These are phyloP conservation scores for Styela clava DNA, from an alignment of 23 tunicate genomes.

Conservation along the genomic window DNA sequence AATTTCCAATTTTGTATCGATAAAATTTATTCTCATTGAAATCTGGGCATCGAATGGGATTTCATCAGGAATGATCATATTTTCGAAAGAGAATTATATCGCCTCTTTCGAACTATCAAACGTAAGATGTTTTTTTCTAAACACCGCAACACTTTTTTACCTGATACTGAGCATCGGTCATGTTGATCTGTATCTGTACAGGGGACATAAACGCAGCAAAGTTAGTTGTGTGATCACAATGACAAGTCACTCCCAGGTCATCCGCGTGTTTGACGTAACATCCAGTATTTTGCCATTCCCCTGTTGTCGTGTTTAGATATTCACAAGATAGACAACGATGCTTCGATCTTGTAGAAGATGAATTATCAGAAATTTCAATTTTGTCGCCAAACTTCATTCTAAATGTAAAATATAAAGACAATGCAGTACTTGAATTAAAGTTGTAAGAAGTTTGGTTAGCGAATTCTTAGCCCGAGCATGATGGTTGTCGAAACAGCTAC, in stretches of 20 bases:
- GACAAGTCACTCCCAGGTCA: conserved; percentile 59
- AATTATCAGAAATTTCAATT: neutral
- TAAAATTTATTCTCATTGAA: no score
- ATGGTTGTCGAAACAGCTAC: no score
- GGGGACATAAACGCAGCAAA: conserved; percentile 93
- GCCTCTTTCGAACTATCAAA: no score
- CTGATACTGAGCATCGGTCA: conserved; percentile 46
- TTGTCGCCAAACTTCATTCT: conserved; percentile 15
- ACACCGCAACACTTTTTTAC: no score
- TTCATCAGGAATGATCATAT: no score
- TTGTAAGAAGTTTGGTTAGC: no score
- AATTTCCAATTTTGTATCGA: no score
- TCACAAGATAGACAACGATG: conserved; percentile 69
- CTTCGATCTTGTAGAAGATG: neutral
- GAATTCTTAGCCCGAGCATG: no score
- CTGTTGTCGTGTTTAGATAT: conserved; percentile 36
- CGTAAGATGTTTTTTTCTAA: no score
- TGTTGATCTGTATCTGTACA: conserved; percentile 20
- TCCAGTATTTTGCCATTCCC: conserved; percentile 47
- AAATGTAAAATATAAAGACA: neutral
- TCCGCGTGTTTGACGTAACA: conserved; percentile 45
- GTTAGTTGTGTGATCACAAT: conserved; percentile 88
- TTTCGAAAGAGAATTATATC: no score
- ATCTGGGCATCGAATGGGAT: no score
- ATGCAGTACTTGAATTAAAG: neutral